A percentile compares a stretch with the other conserved stretches of the same genome.
Evolutionary conservation across 2,797 vertebrate genomes (phyloP).

Genomic region (Neosilurus hyrtlii): DNA sequence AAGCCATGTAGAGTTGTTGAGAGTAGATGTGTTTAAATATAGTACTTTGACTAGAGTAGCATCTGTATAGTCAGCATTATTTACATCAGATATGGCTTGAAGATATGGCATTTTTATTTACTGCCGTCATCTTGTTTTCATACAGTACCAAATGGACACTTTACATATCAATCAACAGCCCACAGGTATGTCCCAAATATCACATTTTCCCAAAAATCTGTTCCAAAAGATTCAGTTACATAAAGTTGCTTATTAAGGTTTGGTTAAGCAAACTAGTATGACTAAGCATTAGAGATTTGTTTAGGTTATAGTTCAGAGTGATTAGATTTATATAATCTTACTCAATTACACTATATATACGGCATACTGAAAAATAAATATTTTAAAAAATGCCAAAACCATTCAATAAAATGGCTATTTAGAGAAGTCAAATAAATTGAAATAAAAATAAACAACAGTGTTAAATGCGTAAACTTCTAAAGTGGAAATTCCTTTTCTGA

Average conservation of each 20-base stretch:
- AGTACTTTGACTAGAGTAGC: background rate
- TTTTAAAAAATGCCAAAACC: background rate
- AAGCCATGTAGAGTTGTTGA: background rate
- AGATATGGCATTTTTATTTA: constrained; percentile 1
- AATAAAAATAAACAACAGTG: background rate
- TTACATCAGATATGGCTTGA: background rate
- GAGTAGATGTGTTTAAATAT: background rate
- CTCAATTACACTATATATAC: background rate
- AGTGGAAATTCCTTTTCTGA: background rate
- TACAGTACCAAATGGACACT: constrained; percentile 61
- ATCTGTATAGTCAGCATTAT: background rate
- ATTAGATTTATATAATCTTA: background rate
- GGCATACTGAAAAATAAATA: background rate
- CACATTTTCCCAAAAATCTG: background rate
- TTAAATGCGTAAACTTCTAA: background rate
- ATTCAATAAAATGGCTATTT: background rate
- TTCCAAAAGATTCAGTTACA: background rate
- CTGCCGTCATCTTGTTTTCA: constrained; percentile 9
- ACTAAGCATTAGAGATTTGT: background rate
- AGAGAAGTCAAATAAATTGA: background rate
- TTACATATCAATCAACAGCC: constrained; percentile 58
- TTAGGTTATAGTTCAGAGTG: background rate
- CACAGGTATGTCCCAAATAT: constrained; percentile 58
- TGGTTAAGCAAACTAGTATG: too few relatives aligned
- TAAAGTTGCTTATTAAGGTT: background rate